Base-by-base conservation (phyloP, 2,797 vertebrate genomes). In the Sebastes wilsoni region DNA sequence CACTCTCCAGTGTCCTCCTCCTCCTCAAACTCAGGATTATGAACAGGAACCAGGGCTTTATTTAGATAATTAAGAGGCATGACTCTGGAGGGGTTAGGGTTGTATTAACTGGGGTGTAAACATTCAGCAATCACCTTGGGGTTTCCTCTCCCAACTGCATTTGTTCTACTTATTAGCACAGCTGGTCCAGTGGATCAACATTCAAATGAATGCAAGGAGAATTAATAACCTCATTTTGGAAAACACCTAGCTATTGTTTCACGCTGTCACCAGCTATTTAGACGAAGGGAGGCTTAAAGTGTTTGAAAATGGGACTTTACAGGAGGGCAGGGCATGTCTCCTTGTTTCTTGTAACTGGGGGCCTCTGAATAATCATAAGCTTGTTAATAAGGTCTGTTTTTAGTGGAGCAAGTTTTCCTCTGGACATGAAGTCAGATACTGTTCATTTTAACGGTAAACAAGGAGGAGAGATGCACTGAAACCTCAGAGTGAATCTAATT, bases 31-130 rank as follows among this genome's bases (percentile, higher is more conserved):
- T 86, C 59, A 7, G 69, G 67, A 85, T 80, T 69, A 72, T 64
- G 71, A 77, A 32, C 66, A 82, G 72, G 87, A 87, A 90, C 72
- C 80, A 66, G 61, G 79, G 75, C 73, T 91, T 91, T 90, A 72
- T 81, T 90, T 91, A 84, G 78, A 64, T 86, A 90, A 92, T 93
- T 88, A 89, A 89, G 85, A 86, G 81, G 55, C 77, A 83, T 69
- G 82, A 61, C 73, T 87, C 82, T 80, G 70, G 82, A 89, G 83
- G 84, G 77, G 80, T 36, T 42, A 42, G 79, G 81, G 59, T 82
- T 91, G 88, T 66, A 86, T 69, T 72, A 86, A 91, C 42, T 85
- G 55, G 75, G 81, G 86, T 92, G 90, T 92, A 88, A 91, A 93
- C 79, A 82, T 81, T 72, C 60, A 71, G 82, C 75, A 69, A 75